Base-by-base conservation (phyloP, 2,888 invertebrate species). In the Agrypnus murinus region DNA sequence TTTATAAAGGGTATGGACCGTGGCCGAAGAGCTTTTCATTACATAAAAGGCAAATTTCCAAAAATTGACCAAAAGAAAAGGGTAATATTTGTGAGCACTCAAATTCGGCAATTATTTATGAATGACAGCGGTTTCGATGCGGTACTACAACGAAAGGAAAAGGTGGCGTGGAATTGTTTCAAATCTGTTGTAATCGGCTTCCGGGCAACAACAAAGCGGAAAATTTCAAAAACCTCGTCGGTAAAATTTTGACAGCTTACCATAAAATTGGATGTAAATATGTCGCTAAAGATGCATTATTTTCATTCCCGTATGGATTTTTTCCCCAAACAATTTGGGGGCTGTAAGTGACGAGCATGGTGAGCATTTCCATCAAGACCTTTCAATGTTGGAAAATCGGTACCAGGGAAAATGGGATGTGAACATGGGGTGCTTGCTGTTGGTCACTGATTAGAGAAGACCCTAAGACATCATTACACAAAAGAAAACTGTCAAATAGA, bases 321-420 rank as follows among this genome's bases (percentile, higher is more conserved):
- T 57, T 82, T 84, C n/a, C 76, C 80, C 80, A 32, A 73, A 79
- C 74, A 83, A 81, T 71, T 71, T 79, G 32, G 78, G 77, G 38
- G 76, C 69, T 50, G 73, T 77, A 8, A 79, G 78, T 66, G 82
- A 81, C 65, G 81, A 83, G 62, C 81, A 83, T 40, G 79, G 80
- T 34, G 80, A 81, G 72, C 71, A 81, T 50, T 83, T 82, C 70
- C 81, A 83, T 65, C 83, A 82, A 72, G 81, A 84, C 65, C 79
- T 82, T 67, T 75, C 74, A 57, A 71, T 69, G 19, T 80, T 83
- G 73, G 82, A 84, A 75, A 78, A 76, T 46, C 77, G 79, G n/a
- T 83, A 83, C 72, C 81, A 82, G 74, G 80, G 81, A 60, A 76
- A 76, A 67, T 81, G 80, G 80, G 77, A 75, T 69, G 65, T 75